These are phyloP conservation scores for Tringa solitaria DNA, from an alignment of 2,113 vertebrate genomes.

Conservation along the genomic window DNA sequence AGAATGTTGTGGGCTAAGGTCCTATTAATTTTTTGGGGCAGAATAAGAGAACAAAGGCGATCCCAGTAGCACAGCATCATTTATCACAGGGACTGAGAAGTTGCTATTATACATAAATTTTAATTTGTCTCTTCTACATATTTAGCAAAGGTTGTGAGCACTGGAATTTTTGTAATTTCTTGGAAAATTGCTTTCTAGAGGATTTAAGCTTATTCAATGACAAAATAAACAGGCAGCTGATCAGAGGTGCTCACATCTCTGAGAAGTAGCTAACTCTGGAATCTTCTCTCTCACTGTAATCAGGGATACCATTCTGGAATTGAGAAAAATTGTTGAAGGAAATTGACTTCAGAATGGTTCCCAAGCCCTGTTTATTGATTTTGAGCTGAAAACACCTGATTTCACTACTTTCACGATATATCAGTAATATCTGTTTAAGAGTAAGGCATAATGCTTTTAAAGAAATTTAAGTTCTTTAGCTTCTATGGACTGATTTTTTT, in stretches of 20 bases:
- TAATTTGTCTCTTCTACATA: neutral
- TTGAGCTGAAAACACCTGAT: neutral
- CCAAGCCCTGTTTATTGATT: neutral
- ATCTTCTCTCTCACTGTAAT: neutral
- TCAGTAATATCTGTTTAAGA: neutral
- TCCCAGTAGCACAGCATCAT: neutral
- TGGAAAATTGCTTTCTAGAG: neutral
- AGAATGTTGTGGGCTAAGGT: neutral
- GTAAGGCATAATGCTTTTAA: conserved; percentile 2
- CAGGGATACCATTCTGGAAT: neutral
- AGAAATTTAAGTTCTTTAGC: conserved; percentile 26
- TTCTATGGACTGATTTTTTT: neutral
- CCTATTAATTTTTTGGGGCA: neutral
- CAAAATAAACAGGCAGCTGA: neutral
- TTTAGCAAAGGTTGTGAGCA: neutral
- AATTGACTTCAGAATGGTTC: neutral
- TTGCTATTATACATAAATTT: neutral
- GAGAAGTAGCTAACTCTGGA: neutral
- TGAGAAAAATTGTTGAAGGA: neutral
- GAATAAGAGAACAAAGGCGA: neutral
- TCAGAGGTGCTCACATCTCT: neutral
- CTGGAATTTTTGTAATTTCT: neutral
- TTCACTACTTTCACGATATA: neutral
- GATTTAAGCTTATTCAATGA: neutral
- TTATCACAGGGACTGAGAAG: neutral